phyloP scores from a whole-genome alignment of 2,113 vertebrate genomes.

The Monarcha castaneiventris region DNA sequence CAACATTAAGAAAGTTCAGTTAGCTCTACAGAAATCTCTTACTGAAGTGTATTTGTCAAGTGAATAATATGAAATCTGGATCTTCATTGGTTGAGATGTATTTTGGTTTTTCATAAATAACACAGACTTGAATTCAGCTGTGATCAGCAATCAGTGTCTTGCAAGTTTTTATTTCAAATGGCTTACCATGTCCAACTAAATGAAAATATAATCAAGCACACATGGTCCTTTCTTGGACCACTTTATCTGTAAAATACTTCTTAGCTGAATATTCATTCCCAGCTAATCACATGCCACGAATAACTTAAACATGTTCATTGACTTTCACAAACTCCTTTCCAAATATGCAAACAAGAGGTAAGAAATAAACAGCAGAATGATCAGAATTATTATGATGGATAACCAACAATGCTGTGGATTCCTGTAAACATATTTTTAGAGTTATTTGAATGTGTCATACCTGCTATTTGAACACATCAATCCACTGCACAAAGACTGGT shows the following conservation, averaged over 20 bases:
- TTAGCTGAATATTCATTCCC: not conserved
- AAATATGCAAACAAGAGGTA: not conserved
- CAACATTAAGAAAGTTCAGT: not conserved
- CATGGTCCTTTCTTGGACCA: not conserved
- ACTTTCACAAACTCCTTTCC: not conserved
- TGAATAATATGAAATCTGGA: not conserved
- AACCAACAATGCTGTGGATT: not conserved
- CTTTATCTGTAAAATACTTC: not conserved
- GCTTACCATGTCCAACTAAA: not conserved
- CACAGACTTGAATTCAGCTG: not conserved
- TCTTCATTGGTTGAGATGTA: not conserved
- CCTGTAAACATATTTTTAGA: not conserved
- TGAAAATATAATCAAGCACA: not conserved
- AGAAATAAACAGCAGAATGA: not conserved
- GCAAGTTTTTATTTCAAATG: not conserved
- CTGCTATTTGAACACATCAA: not conserved
- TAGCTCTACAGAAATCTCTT: not conserved
- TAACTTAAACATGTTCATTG: not conserved
- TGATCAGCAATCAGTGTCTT: not conserved
- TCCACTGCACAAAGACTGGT: not conserved
- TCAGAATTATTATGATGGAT: not conserved
- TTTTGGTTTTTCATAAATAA: conserved; percentile 23
- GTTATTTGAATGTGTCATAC: not conserved
- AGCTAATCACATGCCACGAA: not conserved
- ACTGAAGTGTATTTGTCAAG: not conserved